A percentile compares a stretch with the other conserved stretches of the same genome.
Evolutionary conservation across 2,113 vertebrate species (phyloP).

Genomic region (Pygoscelis antarcticus): DNA sequence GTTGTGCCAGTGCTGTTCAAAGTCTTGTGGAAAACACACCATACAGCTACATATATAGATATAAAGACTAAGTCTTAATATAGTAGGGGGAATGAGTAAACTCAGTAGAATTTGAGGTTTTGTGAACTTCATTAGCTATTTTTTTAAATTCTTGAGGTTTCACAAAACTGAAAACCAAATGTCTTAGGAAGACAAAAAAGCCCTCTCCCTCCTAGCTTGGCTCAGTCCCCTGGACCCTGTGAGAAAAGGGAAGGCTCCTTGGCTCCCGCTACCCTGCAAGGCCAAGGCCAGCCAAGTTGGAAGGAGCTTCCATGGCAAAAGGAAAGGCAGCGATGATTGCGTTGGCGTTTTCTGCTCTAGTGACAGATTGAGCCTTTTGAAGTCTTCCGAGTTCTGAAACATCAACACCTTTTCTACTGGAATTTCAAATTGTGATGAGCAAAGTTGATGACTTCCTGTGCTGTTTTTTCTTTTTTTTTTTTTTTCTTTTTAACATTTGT

Average conservation of each 20-base stretch:
- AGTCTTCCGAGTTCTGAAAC: not conserved
- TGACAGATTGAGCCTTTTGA: not conserved
- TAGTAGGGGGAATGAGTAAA: slow-evolving; percentile 36
- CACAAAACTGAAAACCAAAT: slow-evolving; percentile 56
- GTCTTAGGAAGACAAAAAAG: slow-evolving; percentile 26
- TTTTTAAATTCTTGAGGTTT: slow-evolving; percentile 58
- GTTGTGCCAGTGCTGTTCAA: not conserved
- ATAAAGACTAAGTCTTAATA: slow-evolving; percentile 2
- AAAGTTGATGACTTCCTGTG: not conserved
- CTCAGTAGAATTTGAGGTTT: slow-evolving; percentile 63
- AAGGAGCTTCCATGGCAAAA: not conserved
- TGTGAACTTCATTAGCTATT: slow-evolving; percentile 52
- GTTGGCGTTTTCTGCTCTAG: not conserved
- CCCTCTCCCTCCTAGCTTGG: slow-evolving; percentile 19
- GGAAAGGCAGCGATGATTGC: not conserved
- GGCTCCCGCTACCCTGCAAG: not conserved
- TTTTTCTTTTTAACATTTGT: not conserved
- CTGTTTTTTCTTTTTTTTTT: not conserved
- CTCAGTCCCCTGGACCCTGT: not conserved
- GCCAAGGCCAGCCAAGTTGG: slow-evolving; percentile 34
- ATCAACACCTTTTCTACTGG: not conserved
- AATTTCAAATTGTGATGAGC: not conserved
- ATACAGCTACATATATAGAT: slow-evolving; percentile 21
- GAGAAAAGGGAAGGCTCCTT: slow-evolving; percentile 43
- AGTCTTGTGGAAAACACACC: not conserved